Conservation (phyloP, 2,888 invertebrate species). For the Germaria angustata region DNA sequence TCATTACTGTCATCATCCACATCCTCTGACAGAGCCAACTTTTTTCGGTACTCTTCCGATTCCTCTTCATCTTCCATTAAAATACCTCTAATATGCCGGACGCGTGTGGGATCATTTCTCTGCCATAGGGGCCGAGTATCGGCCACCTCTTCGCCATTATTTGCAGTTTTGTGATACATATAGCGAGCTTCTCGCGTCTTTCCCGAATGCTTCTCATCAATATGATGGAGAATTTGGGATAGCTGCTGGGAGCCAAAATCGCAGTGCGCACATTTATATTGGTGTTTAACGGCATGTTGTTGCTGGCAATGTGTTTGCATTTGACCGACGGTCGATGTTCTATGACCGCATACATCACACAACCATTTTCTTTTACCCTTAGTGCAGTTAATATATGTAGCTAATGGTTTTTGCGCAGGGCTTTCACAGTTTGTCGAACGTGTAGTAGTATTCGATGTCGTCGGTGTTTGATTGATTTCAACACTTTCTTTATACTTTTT, state of each 20-base stretch:
- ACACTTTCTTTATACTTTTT: conserved; percentile 59
- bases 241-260: conserved; percentile 82
- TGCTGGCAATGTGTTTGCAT: conserved; percentile 71
- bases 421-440: conserved; percentile 29
- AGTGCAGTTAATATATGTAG: background rate
- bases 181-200: conserved; percentile 70
- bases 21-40: conserved; percentile 31
- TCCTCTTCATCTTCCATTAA: conserved; percentile 81
- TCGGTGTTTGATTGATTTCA: conserved; percentile 8
- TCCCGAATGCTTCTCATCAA: conserved; percentile 82
- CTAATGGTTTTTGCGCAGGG: background rate
- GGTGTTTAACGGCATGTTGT: conserved; percentile 84
- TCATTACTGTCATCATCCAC: conserved; percentile 57
- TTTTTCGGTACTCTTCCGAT: conserved; percentile 67
- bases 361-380: conserved; percentile 72
- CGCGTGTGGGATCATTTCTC: conserved; percentile 81
- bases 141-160: conserved; percentile 64
- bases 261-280: conserved; percentile 87
- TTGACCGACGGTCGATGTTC: conserved; percentile 68
- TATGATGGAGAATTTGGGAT: conserved; percentile 83
- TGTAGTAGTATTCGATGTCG: background rate
- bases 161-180: conserved; percentile 69
- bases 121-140: conserved; percentile 82
- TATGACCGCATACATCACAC: conserved; percentile 72
- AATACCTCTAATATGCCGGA: conserved; percentile 83